Evolutionary conservation across 2,797 vertebrate genomes (phyloP).

Genomic region (Momotus momota): DNA sequence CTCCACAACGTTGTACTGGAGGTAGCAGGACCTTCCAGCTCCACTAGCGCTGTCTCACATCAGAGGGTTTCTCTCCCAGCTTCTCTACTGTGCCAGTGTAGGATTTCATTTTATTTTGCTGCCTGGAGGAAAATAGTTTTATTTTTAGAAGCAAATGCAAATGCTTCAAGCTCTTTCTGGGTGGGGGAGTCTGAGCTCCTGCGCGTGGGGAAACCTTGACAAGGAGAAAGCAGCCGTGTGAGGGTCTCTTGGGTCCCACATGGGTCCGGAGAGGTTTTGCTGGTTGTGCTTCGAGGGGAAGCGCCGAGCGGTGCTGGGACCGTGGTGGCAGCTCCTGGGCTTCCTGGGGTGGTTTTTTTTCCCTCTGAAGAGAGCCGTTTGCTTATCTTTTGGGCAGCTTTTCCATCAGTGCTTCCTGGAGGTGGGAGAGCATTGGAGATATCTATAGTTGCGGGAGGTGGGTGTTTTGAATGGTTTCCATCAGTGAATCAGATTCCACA

Average conservation of each 20-base stretch:
- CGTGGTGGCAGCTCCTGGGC: not conserved
- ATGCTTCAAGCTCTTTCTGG: not conserved
- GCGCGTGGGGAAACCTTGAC: not conserved
- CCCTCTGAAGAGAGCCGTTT: not conserved
- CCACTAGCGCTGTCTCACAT: not conserved
- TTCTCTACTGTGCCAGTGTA: not conserved
- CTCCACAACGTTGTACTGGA: not conserved
- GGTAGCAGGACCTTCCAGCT: not conserved
- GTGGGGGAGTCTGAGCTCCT: not conserved
- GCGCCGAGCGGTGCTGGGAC: fast-evolving
- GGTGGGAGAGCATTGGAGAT: conserved; percentile 48
- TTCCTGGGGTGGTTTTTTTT: not conserved
- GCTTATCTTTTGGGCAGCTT: conserved; percentile 50
- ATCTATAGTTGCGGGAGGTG: conserved; percentile 11
- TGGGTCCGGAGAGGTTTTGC: not conserved
- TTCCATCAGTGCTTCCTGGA: conserved; percentile 50
- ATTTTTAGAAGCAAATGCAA: conserved; percentile 28
- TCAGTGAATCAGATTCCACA: conserved; percentile 50
- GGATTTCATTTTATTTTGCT: conserved; percentile 27
- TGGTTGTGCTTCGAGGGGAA: fast-evolving
- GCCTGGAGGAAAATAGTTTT: conserved; percentile 40
- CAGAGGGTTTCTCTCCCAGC: not conserved
- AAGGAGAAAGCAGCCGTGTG: not conserved
- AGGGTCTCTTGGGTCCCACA: fast-evolving
- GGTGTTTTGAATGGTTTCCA: conserved; percentile 61